These are phyloP conservation scores for Excalfactoria chinensis DNA, from an alignment of 2,113 vertebrate species.

Conservation along the genomic window DNA sequence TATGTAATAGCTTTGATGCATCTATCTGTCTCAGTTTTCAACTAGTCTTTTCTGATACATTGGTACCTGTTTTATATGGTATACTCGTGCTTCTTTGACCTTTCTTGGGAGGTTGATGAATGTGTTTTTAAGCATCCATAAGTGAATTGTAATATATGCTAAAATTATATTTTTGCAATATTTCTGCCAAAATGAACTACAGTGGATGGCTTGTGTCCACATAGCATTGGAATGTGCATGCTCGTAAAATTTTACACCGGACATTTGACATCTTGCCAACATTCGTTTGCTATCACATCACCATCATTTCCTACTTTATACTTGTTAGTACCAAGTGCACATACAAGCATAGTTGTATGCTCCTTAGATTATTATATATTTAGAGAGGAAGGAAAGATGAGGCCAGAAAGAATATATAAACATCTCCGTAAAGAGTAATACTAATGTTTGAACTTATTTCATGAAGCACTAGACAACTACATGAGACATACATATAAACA, in stretches of 20 bases:
- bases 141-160: conserved; percentile 80
- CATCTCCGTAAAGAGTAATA: not conserved
- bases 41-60: not conserved
- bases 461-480: not conserved
- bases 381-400: conserved; percentile 8
- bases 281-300: conserved; percentile 83
- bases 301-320: conserved; percentile 75
- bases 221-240: conserved; percentile 74
- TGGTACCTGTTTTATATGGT: conserved; percentile 34
- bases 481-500: not conserved
- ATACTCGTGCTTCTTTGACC: conserved; percentile 70
- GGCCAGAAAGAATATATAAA: not conserved
- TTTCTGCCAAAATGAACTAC: conserved; percentile 77
- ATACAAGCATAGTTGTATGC: conserved; percentile 48
- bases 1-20: not conserved
- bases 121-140: conserved; percentile 78
- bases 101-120: conserved; percentile 70
- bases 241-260: conserved; percentile 84
- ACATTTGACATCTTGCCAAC: conserved; percentile 84
- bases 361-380: conserved; percentile 33
- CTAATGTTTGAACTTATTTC: not conserved
- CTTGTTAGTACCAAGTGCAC: conserved; percentile 48
- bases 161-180: conserved; percentile 78
- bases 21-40: not conserved
- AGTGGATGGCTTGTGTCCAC: conserved; percentile 78